Evolutionary conservation across 2,797 vertebrate genomes (phyloP).

Genomic region (Vipera latastei): DNA sequence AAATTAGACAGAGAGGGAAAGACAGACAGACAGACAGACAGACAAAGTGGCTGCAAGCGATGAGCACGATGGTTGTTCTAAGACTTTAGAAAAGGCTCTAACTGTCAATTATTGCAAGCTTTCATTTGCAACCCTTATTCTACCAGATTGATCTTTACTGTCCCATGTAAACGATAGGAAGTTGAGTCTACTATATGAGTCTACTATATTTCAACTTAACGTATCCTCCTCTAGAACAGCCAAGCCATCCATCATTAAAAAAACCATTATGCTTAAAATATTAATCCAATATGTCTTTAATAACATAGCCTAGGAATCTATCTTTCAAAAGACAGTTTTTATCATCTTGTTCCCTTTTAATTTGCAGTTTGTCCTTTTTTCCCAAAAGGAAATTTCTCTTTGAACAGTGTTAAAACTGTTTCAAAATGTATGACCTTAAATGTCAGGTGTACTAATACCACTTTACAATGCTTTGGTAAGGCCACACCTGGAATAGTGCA

Average conservation of each 20-base stretch:
- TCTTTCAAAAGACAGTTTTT: slow-evolving; percentile 58
- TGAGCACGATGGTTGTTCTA: neutral
- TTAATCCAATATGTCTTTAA: slow-evolving; percentile 60
- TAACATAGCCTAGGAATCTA: slow-evolving; percentile 50
- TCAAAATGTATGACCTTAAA: slow-evolving; percentile 51
- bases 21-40: neutral
- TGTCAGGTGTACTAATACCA: too few species aligned
- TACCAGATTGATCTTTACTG: neutral
- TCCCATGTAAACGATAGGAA: neutral
- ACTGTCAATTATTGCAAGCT: neutral
- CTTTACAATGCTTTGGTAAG: too few species aligned
- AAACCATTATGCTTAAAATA: slow-evolving; percentile 60
- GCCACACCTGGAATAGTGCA: too few species aligned
- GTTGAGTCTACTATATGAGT: neutral
- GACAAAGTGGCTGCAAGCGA: neutral
- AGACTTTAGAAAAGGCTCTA: neutral
- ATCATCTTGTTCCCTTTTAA: slow-evolving; percentile 57
- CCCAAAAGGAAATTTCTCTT: slow-evolving; percentile 55
- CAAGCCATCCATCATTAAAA: slow-evolving; percentile 44
- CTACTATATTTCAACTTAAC: neutral
- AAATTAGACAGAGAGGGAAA: neutral
- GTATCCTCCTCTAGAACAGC: neutral
- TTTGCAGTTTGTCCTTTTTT: slow-evolving; percentile 57
- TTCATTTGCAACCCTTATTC: neutral
- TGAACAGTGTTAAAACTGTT: slow-evolving; percentile 29